Conservation (phyloP, 2,797 vertebrate genomes). For the Enteromius argenteus region DNA sequence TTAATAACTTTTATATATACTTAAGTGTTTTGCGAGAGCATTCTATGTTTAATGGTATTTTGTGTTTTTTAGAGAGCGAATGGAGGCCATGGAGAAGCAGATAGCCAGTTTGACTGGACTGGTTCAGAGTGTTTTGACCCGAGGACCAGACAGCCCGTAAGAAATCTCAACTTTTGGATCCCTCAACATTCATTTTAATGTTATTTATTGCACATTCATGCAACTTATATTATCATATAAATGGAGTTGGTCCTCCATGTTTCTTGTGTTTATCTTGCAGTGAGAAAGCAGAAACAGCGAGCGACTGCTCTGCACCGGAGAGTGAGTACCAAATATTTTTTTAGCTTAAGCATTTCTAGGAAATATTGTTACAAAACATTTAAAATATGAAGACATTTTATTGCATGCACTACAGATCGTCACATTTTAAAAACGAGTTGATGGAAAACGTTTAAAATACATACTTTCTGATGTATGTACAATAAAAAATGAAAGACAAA, state of each 20-base stretch:
- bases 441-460: not conserved
- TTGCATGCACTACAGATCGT: not conserved
- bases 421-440: not conserved
- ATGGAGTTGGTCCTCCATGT: not conserved
- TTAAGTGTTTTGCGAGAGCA: not conserved
- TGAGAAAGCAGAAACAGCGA: constrained; percentile 92
- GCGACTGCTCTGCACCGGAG: constrained; percentile 87
- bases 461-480: not conserved
- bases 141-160: constrained; percentile 89
- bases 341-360: not conserved
- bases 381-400: not conserved
- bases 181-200: not conserved
- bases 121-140: constrained; percentile 92
- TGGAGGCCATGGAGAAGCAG: constrained; percentile 99
- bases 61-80: constrained; percentile 83
- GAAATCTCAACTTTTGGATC: constrained; percentile 41
- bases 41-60: not conserved
- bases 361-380: not conserved
- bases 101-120: constrained; percentile 96
- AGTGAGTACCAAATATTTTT: constrained; percentile 72
- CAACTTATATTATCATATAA: not conserved
- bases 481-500: not conserved
- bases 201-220: not conserved
- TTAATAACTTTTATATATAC: not conserved
- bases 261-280: constrained; percentile 72